Base-by-base conservation (phyloP, 2,888 invertebrate genomes). In the Chymomyza amoena region DNA sequence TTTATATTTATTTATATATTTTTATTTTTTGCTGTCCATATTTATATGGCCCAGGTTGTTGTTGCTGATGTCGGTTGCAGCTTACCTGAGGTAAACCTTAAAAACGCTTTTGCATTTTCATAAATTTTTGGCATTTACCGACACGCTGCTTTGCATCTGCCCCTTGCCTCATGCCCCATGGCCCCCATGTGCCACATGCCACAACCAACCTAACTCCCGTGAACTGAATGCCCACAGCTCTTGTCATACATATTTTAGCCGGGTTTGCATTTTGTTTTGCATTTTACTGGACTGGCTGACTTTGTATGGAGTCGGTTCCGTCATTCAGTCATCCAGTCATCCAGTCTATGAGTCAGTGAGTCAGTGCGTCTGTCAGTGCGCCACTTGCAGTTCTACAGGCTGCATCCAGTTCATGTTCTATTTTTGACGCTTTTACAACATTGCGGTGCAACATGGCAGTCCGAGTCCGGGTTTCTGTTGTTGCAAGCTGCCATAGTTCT, bases 81-180 rank as follows among this genome's bases (percentile, higher is more conserved):
- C 80, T 87, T 84, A 83, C 84, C 86, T 87, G 76, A 79, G 85
- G 86, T 84, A 86, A 87, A 84, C 87, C 84, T 72, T 83, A 84
- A 87, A 84, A 84, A 83, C 86, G 86, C 84, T 87, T 84, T 84
- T 84, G 81, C 83, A 84, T 84, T 84, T 87, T 87, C 84, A 84
- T 87, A 87, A 83, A 83, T 84, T 81, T 83, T 81, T 68, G 54
- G 66, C 61, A 39, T 60, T 60, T 7, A 7, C 60, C 15, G 36
- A 36, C 32, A 28, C 36, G 57, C 28, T 57, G 61, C 51, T 60
- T 52, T 57, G 70, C 64, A 71, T 61, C 9, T 69, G 61, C 28
- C 63, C 68, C 67, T 32, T 32, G 32, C 32, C 32, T 32, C 32
- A 64, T 60, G 75, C 70, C 70, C 66, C 70, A 65, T 57, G 56